Evolutionary conservation across 2,113 vertebrate species (phyloP), one percentile per base, ranked within the genome.

Genomic region (Lethenteron camtschaticum): DNA sequence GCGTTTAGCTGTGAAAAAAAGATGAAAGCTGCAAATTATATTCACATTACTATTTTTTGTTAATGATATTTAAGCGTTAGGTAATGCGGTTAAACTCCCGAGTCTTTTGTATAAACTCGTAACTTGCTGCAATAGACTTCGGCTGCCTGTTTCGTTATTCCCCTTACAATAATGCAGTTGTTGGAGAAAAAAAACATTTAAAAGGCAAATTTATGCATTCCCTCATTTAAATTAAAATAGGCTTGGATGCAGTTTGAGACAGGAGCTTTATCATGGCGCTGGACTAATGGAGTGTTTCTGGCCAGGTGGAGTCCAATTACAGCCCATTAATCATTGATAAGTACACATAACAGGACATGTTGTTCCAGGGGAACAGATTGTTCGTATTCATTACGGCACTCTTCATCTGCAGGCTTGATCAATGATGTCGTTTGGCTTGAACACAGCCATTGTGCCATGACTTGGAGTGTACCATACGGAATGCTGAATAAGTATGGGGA

Each of bases 341-440:
- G 24, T 66, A 24, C 24, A 24, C 63, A 66, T 66, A 66, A 66
- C 63, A 66, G 63, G 63, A 9, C 24, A 9, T 66, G 63, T 66
- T 66, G 63, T 66, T 66, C 63, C 24, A n/a, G 63, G 24, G n/a
- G 24, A 66, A 24, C n/a, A 66, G 63, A 66, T 66, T 66, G 63
- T 24, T 66, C 8, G 63, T 66, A 66, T 66, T 66, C 63, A 66
- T 66, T 66, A 66, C 63, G n/a, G 9, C 10, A 9, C 9, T n/a
- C 63, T 66, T 66, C 63, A 66, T n/a, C 63, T 66, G 63, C 63
- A 66, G n/a, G 63, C 24, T 24, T 66, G n/a, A 66, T 66, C 63
- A 66, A 66, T 66, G 63, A 66, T 66, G 63, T 66, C 63, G 24
- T 66, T 66, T 66, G n/a, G 24, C 63, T 66, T 66, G 63, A 66